A percentile compares a stretch with the other conserved stretches of the same genome.
These are phyloP conservation scores for Parauchenoglanis punctatus DNA, from an alignment of 2,797 vertebrate species.

Conservation along the genomic window DNA sequence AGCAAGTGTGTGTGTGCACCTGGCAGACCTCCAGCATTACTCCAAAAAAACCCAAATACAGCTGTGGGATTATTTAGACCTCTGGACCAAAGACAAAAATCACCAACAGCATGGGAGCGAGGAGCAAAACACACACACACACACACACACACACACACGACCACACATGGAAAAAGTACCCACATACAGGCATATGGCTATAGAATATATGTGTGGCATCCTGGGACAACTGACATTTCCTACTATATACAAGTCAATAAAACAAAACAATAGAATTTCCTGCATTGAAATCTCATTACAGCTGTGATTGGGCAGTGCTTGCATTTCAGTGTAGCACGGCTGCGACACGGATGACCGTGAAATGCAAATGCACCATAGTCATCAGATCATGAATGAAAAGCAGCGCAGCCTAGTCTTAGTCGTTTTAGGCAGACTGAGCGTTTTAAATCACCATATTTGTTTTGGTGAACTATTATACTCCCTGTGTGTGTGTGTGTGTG, in stretches of 20 bases:
- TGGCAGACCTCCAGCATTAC: slow-evolving; percentile 4
- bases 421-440: background rate
- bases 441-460: background rate
- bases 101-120: slow-evolving; percentile 40
- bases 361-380: too few relatives aligned
- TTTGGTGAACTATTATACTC: background rate
- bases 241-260: background rate
- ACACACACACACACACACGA: background rate
- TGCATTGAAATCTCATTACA: background rate
- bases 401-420: too few relatives aligned
- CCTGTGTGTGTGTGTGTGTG: background rate
- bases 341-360: too few relatives aligned
- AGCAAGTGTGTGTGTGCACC: background rate
- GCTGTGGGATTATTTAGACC: slow-evolving; percentile 61
- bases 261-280: background rate
- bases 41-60: slow-evolving; percentile 63
- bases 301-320: background rate
- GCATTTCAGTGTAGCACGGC: too few relatives aligned
- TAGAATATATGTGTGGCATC: background rate
- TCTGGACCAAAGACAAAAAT: slow-evolving; percentile 56
- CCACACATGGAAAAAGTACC: background rate
- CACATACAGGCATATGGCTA: background rate
- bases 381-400: background rate
- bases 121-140: background rate
- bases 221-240: slow-evolving; percentile 6